These are phyloP conservation scores for Australoheros facetus DNA, from an alignment of 2,797 vertebrate species.

Conservation along the genomic window DNA sequence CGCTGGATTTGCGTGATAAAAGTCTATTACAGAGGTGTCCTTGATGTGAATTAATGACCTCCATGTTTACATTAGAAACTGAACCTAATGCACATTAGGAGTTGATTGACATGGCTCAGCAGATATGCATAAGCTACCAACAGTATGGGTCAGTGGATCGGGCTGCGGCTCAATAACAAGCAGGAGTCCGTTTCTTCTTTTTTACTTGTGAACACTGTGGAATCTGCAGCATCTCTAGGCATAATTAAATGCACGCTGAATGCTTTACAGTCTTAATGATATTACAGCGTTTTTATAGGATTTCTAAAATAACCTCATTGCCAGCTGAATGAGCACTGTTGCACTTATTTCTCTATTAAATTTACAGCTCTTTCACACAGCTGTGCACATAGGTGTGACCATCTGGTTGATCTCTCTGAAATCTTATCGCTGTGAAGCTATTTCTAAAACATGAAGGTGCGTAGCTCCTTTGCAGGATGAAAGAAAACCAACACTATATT, in stretches of 20 bases:
- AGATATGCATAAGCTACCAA: conserved; percentile 21
- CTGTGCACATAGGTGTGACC: conserved; percentile 55
- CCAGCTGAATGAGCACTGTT: conserved; percentile 6
- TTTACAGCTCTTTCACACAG: conserved; percentile 32
- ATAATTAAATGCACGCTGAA: conserved; percentile 26
- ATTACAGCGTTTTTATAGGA: conserved; percentile 12
- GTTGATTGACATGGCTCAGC: conserved; percentile 47
- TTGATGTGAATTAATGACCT: conserved; percentile 73
- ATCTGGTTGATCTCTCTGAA: conserved; percentile 44
- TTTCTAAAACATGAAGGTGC: conserved; percentile 44
- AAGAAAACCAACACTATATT: not conserved
- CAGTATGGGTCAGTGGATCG: conserved; percentile 22
- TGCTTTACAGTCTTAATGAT: conserved; percentile 12
- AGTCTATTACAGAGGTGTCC: conserved; percentile 72
- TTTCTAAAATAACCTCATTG: conserved; percentile 26
- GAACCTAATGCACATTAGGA: conserved; percentile 36
- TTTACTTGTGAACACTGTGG: conserved; percentile 6
- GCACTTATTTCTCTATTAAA: conserved; percentile 40
- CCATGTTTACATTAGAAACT: conserved; percentile 49
- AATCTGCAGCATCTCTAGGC: conserved; percentile 8
- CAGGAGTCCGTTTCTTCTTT: conserved; percentile 1
- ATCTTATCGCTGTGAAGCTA: conserved; percentile 9
- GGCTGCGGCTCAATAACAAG: not conserved
- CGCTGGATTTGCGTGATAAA: conserved; percentile 54
- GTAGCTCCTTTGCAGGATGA: not conserved